A percentile compares a stretch with the other conserved stretches of the same genome.
phyloP scores from a whole-genome alignment of 2,888 invertebrate genomes.

The Cantharis rustica region DNA sequence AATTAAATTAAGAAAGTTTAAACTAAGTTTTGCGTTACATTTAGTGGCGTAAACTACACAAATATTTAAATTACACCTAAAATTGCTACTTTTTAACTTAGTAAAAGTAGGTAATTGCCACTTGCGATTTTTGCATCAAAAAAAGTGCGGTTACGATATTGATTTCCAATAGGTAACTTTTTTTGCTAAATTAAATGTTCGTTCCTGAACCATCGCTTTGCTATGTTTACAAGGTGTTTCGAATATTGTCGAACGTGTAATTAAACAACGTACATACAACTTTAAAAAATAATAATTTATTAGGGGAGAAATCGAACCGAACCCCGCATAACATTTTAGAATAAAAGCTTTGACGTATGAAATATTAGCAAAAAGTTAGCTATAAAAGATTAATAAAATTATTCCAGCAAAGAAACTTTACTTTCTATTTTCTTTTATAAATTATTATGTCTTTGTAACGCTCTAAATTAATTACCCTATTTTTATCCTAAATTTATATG shows the following conservation, averaged over 20 bases:
- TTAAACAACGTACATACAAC: neutral
- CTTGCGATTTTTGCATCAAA: neutral
- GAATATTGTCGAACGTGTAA: neutral
- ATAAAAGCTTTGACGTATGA: neutral
- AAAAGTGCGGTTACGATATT: neutral
- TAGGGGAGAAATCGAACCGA: neutral
- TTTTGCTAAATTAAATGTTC: neutral
- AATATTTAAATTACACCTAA: neutral
- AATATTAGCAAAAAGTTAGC: neutral
- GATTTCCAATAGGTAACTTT: neutral
- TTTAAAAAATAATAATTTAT: neutral
- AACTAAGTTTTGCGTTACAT: neutral
- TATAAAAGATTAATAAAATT: neutral
- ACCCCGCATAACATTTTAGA: neutral
- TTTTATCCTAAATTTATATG: neutral
- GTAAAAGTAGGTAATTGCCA: neutral
- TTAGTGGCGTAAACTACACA: neutral
- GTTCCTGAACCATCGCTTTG: neutral
- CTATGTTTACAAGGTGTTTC: neutral
- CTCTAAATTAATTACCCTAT: neutral
- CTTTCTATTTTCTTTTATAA: neutral
- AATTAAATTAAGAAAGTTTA: constrained; percentile 4
- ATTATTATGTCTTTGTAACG: neutral
- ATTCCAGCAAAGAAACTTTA: neutral
- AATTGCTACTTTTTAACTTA: neutral